phyloP scores from a whole-genome alignment of 35 echinoderm and acorn worm genomes.

The Apostichopus japonicus region DNA sequence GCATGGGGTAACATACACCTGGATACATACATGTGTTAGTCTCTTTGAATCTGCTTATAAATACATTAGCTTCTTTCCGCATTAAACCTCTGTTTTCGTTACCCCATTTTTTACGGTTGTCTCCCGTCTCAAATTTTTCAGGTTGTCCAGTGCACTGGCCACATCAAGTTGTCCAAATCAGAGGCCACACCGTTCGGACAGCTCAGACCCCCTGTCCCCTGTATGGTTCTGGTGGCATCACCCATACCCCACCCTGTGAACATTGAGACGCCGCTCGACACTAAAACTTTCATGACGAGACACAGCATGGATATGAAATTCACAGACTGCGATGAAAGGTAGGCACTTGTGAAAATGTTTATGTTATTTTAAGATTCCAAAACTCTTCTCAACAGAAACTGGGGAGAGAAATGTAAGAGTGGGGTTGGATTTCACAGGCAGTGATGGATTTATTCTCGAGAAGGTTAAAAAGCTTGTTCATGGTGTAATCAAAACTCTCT shows the following conservation, averaged over 20 bases:
- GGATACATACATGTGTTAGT: too few relatives aligned
- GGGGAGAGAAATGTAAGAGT: neutral
- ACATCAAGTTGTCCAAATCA: constrained; percentile 68
- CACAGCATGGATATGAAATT: constrained; percentile 99
- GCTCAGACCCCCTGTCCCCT: constrained; percentile 64
- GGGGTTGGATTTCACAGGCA: neutral
- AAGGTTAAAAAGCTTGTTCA: constrained; percentile 5
- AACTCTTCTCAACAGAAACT: neutral
- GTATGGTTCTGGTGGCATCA: constrained; percentile 70
- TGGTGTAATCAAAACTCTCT: neutral
- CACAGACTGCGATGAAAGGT: constrained; percentile 99
- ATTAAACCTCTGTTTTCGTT: too few relatives aligned
- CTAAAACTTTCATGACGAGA: constrained; percentile 91
- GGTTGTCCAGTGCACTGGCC: constrained; percentile 90
- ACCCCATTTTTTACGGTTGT: too few relatives aligned
- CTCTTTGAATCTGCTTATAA: too few relatives aligned
- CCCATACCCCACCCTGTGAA: constrained; percentile 97
- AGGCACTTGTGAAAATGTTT: constrained; percentile 8
- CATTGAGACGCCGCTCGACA: constrained; percentile 94
- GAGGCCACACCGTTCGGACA: constrained; percentile 58
- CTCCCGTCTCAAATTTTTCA: neutral
- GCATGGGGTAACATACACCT: too few relatives aligned
- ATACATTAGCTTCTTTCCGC: too few relatives aligned
- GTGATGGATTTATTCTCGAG: constrained; percentile 9
- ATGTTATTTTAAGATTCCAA: neutral